These are phyloP conservation scores for Pangasius djambal DNA, from an alignment of 2,797 vertebrate species.

Conservation along the genomic window DNA sequence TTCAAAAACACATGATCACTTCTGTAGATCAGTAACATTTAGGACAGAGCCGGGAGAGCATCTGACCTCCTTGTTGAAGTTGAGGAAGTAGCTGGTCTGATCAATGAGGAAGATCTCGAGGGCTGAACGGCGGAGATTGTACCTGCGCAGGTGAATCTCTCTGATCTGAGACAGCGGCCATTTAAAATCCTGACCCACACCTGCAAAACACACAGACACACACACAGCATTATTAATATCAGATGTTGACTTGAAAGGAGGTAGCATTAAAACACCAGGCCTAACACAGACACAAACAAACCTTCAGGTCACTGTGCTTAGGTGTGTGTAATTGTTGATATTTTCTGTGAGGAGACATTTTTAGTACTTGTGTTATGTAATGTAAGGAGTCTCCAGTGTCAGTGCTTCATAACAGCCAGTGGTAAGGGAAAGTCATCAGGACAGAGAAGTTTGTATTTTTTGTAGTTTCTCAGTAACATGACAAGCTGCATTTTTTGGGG, in stretches of 20 bases:
- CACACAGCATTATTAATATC: neutral
- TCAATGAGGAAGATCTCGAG: constrained; percentile 97
- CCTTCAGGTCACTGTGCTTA: neutral
- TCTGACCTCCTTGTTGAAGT: constrained; percentile 94
- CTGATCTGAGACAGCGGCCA: constrained; percentile 93
- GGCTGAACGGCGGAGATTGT: constrained; percentile 93
- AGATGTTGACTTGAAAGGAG: neutral
- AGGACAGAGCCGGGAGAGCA: neutral
- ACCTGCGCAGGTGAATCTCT: constrained; percentile 92
- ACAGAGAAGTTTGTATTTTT: neutral
- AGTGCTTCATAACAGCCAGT: neutral
- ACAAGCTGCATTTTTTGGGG: too few relatives aligned
- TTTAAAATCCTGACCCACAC: constrained; percentile 94
- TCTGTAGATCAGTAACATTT: too few relatives aligned
- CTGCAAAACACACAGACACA: constrained; percentile 64
- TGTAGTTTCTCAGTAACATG: neutral
- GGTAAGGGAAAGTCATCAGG: too few relatives aligned
- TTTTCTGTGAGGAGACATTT: neutral
- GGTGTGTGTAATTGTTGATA: neutral
- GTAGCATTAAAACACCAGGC: neutral
- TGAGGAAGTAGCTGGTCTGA: constrained; percentile 96
- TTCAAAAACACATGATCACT: neutral
- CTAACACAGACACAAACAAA: neutral
- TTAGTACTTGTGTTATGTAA: neutral
- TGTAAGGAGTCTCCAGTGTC: neutral